phyloP scores from a whole-genome alignment of 2,888 invertebrate genomes.

The Metacarcinus magister region DNA sequence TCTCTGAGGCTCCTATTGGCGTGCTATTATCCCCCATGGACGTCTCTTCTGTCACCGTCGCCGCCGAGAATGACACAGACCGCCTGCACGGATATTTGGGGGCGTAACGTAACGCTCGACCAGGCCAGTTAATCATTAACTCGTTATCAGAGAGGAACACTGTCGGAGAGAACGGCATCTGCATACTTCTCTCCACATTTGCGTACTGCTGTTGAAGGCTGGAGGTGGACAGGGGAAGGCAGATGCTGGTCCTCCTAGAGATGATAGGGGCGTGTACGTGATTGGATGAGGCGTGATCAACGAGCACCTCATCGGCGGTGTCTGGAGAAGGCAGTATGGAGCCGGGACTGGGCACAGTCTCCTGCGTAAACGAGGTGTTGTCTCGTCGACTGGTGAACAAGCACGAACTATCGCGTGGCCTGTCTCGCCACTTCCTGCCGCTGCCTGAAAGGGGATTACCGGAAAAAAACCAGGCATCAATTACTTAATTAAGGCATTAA shows the following conservation, averaged over 20 bases:
- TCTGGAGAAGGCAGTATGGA: conserved; percentile 62
- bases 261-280: background rate
- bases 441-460: conserved; percentile 55
- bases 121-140: background rate
- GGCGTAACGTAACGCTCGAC: conserved; percentile 15
- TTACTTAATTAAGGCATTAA: background rate
- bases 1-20: background rate
- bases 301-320: background rate
- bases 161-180: background rate
- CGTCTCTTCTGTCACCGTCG: background rate
- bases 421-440: conserved; percentile 68
- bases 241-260: conserved; percentile 39
- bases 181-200: conserved; percentile 31
- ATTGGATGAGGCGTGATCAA: conserved; percentile 51
- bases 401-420: conserved; percentile 65
- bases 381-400: conserved; percentile 54
- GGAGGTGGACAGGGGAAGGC: conserved; percentile 58
- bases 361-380: conserved; percentile 64
- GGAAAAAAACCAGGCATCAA: too few relatives aligned
- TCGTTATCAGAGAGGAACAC: conserved; percentile 40
- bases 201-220: conserved; percentile 52
- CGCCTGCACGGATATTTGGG: conserved; percentile 65
- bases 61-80: conserved; percentile 72
- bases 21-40: background rate
- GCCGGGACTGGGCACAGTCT: conserved; percentile 59